Percentiles rank a stretch among this genome's conserved stretches.
Conservation (phyloP, 2,888 invertebrate genomes). For the Phyto melanocephala region DNA sequence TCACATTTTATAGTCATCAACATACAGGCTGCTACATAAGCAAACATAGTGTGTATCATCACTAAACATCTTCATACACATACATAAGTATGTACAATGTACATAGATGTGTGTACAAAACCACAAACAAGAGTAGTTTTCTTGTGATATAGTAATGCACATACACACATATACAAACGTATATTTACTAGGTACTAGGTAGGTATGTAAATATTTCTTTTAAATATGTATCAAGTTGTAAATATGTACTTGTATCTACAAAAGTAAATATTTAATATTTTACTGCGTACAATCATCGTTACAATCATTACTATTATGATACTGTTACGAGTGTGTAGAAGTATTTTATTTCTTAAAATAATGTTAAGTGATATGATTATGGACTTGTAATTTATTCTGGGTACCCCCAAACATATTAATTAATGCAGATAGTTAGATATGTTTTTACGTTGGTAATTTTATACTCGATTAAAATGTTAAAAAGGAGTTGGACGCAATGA, state of each 20-base stretch:
- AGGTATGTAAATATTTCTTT: not conserved
- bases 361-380: constrained; percentile 30
- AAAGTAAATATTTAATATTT: constrained; percentile 18
- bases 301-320: not conserved
- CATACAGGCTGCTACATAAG: not conserved
- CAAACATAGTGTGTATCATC: not conserved
- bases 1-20: constrained; percentile 8
- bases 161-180: not conserved
- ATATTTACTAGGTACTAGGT: no score
- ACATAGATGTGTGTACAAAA: not conserved
- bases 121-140: no score
- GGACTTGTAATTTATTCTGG: constrained; percentile 30
- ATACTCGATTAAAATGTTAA: no score
- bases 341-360: not conserved
- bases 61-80: not conserved
- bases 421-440: not conserved
- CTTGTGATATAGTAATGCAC: not conserved
- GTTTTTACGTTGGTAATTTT: not conserved
- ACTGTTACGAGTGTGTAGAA: not conserved
- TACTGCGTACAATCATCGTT: not conserved
- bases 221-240: constrained; percentile 23
- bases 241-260: no score
- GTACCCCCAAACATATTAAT: not conserved
- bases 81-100: not conserved
- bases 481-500: no score